Base-by-base conservation (phyloP, 1,140 invertebrate genomes). In the fruit fly (Drosophila melanogaster) region DNA sequence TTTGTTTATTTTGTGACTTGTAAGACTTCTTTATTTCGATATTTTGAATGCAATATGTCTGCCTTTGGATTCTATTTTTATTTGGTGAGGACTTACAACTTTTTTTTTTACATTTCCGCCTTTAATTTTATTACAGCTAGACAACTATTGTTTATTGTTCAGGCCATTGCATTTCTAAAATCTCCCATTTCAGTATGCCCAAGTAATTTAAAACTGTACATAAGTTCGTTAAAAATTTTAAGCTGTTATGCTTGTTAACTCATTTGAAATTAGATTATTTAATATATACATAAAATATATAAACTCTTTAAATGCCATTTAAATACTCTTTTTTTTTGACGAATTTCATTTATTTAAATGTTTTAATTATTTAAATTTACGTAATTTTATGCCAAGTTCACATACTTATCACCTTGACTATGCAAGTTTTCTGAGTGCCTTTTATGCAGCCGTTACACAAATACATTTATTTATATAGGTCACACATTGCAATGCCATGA, bases 401-500 rank as follows among this genome's bases (percentile, higher is more conserved):
- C 6, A 66, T 51, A 69, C 50, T 67, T 40, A 37, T 55, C 19
- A 4, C 4, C n/a, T 10, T 5, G 43, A 70, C 41, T 69, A 51
- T 70, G 24, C 0, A 67, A 65, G 44, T 35, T 67, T 67, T 19
- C 24, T 43, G 49, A 41, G 24, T 49, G 7, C 38, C 26, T 53
- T 62, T 41, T 19, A 15, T 24, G 35, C 35, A 38, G 37, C 14
- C 53, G 53, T 47, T 3, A 47, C 17, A 57, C 37, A 58, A 37
- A 60, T 40, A 30, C 22, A 60, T 43, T 40, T 41, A 15, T 62
- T 30, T 70, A 70, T 70, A 47, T 70, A 35, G 64, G 66, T 70
- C 66, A 70, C 66, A 70, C 35, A 33, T 56, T 69, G 66, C 66
- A 70, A 69, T 69, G 50, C 19, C 61, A 22, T 17, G 47, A 65